Percentiles rank a stretch among this genome's conserved stretches.
phyloP scores from a whole-genome alignment of 35 echinoderm and acorn worm genomes.

The Lytechinus variegatus region DNA sequence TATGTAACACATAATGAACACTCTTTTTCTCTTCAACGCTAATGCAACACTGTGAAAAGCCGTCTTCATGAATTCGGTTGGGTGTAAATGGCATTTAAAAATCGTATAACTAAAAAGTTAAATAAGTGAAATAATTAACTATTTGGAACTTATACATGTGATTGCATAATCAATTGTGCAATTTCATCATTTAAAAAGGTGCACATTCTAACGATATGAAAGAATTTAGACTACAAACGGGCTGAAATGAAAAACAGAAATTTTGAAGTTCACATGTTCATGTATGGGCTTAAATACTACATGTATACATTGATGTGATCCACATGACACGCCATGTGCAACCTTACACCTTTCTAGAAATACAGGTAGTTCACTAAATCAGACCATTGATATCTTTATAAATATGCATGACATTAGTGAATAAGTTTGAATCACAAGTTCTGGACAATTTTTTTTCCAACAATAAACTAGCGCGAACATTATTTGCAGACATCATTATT shows the following conservation, averaged over 20 bases:
- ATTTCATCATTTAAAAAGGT: background rate
- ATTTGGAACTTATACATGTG: no score
- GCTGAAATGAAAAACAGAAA: no score
- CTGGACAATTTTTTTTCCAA: background rate
- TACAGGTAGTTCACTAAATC: slow-evolving; percentile 5
- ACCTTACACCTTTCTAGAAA: background rate
- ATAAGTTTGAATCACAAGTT: background rate
- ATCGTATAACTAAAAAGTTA: no score
- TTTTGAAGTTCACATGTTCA: background rate
- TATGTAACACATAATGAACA: no score
- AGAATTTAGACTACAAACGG: no score
- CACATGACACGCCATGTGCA: background rate
- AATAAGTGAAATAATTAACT: no score
- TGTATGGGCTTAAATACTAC: background rate
- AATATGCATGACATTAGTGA: background rate
- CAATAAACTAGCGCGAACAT: no score
- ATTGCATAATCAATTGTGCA: no score
- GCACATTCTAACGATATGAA: background rate
- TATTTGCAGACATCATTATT: background rate
- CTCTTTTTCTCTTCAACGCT: background rate
- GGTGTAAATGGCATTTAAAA: no score
- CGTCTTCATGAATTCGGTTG: no score
- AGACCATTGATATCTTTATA: background rate
- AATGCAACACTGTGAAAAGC: background rate
- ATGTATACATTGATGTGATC: background rate